Conservation (phyloP, 2,113 vertebrate species). For the Apaloderma vittatum region DNA sequence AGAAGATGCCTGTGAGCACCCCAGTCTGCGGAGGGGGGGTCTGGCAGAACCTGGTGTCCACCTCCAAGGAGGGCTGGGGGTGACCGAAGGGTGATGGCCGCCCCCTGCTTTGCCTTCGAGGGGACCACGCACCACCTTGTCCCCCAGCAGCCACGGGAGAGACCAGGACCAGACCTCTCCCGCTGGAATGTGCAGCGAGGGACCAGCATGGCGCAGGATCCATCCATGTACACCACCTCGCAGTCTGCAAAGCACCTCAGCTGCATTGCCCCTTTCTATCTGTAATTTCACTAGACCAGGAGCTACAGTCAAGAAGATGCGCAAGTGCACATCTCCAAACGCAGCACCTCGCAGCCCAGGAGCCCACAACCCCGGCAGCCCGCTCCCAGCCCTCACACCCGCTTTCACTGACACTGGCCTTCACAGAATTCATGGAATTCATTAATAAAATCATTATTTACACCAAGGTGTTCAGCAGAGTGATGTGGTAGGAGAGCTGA, state of each 20-base stretch:
- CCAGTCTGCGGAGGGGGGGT: accelerated
- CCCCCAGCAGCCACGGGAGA: neutral
- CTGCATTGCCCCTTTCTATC: neutral
- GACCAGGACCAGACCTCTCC: neutral
- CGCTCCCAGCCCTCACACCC: neutral
- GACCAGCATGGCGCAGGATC: neutral
- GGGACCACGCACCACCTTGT: neutral
- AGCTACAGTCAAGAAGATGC: neutral
- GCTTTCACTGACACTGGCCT: neutral
- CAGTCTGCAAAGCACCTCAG: neutral
- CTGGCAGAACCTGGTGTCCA: neutral
- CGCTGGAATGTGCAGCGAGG: neutral
- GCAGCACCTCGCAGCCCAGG: accelerated
- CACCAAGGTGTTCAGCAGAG: slow-evolving; percentile 60
- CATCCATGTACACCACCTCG: neutral
- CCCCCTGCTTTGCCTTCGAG: neutral
- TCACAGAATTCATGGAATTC: slow-evolving; percentile 84
- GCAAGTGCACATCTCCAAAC: neutral
- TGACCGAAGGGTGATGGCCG: neutral
- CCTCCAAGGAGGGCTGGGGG: neutral
- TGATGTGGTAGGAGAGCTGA: slow-evolving; percentile 33
- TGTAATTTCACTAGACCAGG: neutral
- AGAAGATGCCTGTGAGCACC: neutral
- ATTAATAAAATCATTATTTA: slow-evolving; percentile 69
- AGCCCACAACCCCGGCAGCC: neutral